Conservation (phyloP, 2,797 vertebrate species). For the Podarcis siculus region DNA sequence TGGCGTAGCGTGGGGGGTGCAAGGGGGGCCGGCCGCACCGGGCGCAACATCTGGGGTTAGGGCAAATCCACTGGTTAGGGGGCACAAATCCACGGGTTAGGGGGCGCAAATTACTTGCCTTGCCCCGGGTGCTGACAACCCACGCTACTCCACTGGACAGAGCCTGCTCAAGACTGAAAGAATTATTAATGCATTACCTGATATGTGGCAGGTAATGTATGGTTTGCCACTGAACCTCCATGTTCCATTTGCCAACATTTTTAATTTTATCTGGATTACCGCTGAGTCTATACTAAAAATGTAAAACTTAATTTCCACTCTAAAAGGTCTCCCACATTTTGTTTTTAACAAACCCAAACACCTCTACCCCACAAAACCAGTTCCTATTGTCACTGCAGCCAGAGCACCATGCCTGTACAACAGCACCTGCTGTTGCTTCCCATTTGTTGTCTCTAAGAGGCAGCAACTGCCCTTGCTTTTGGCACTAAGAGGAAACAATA, state of each 20-base stretch:
- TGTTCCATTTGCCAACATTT: neutral
- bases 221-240: neutral
- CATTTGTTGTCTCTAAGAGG: neutral
- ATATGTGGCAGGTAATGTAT: neutral
- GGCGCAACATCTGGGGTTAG: too few relatives aligned
- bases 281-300: neutral
- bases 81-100: too few relatives aligned
- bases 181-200: constrained; percentile 29
- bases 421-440: neutral
- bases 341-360: too few relatives aligned
- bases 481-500: neutral
- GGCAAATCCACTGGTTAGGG: too few relatives aligned
- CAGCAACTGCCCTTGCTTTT: neutral
- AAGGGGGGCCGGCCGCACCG: too few relatives aligned
- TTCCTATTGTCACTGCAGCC: too few relatives aligned
- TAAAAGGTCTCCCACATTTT: neutral
- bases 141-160: too few relatives aligned
- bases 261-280: neutral
- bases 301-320: neutral
- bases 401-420: neutral
- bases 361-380: neutral
- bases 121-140: too few relatives aligned
- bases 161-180: neutral
- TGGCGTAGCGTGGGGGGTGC: too few relatives aligned
- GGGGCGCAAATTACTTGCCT: too few relatives aligned